Base-by-base conservation (phyloP, 1,140 invertebrate genomes). In the Drosophila murphyi region DNA sequence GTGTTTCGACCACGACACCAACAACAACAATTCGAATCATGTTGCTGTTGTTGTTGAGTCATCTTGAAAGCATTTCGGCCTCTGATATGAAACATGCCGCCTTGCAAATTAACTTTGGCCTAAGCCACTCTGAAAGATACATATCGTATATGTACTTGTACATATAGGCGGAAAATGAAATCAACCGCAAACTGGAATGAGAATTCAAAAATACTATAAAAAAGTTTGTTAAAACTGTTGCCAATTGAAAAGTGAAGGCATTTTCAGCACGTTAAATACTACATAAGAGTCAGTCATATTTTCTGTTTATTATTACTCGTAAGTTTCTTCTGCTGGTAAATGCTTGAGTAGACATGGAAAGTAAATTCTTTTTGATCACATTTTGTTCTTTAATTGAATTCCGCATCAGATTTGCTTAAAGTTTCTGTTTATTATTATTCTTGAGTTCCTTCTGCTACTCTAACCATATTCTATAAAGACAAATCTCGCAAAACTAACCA, bases 31-130 rank as follows among this genome's bases (percentile, higher is more conserved):
- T 8, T 35, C 43, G 51, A 64, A 50, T 57, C 54, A 43, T 80
- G 7, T 7, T 43, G 8, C n/a, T 43, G 70, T 82, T 83, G 76
- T 83, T 89, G 85, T 89, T 89, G 85, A 89, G 85, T 89, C 85
- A 89, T 89, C 78, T 80, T 71, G 76, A 80, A 87, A 87, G 83
- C 83, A 87, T 87, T 87, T 83, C 69, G 60, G 82, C 76, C 69
- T 77, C 80, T 80, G 83, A 87, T 88, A 87, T 87, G 73, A 87
- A 87, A 87, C 80, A 87, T 74, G 85, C 85, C 85, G 83, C 80
- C 69, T 88, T 86, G 83, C 83, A 88, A 88, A 87, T 87, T 87
- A 88, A 83, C 80, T 88, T 88, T 88, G 80, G 76, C 83, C 83
- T 88, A 87, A 87, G 83, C 83, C 83, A 87, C 80, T 80, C 76